phyloP scores from a whole-genome alignment of 2,797 vertebrate species.

The Enteromius paludinosus region DNA sequence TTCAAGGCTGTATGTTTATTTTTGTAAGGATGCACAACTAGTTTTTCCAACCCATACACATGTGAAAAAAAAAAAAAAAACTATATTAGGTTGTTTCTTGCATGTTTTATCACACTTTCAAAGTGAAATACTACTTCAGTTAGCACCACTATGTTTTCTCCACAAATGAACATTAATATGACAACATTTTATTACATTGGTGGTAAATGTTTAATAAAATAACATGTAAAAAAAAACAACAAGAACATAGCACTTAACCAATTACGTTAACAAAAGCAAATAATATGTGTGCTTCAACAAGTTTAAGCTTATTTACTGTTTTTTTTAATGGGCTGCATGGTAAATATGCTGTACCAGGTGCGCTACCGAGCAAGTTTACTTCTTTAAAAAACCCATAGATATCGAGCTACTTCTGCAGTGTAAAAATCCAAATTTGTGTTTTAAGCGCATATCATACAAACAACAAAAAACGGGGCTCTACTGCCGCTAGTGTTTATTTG shows the following conservation, averaged over 20 bases:
- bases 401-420: not conserved
- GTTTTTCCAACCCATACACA: not conserved
- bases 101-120: not conserved
- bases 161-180: not conserved
- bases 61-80: not conserved
- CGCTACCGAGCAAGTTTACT: not conserved
- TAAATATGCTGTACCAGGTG: not conserved
- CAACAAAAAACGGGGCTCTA: too few species aligned
- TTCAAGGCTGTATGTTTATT: not conserved
- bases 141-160: not conserved
- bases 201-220: not conserved
- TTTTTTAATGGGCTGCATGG: not conserved
- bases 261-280: not conserved
- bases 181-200: not conserved
- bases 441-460: too few species aligned
- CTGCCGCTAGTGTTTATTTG: not conserved
- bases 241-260: too few species aligned
- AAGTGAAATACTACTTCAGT: not conserved
- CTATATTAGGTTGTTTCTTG: not conserved
- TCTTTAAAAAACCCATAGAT: not conserved
- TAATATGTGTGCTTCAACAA: not conserved
- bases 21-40: not conserved
- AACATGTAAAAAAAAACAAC: too few species aligned
- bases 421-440: not conserved
- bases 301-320: not conserved